Evolutionary conservation across 1,140 invertebrate species (phyloP).

Genomic region (Orussus abietinus): DNA sequence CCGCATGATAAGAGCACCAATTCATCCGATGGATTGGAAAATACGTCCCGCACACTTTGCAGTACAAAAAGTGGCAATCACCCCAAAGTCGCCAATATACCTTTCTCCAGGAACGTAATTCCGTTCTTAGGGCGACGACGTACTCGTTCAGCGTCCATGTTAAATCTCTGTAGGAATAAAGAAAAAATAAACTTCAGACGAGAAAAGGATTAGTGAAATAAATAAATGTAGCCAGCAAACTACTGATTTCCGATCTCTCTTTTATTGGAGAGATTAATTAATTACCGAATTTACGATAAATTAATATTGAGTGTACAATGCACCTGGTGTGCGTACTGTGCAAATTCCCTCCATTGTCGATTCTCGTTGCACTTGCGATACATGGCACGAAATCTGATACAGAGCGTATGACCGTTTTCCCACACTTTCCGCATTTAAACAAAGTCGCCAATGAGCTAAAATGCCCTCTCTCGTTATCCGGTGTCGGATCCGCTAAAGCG

Average conservation of each 20-base stretch:
- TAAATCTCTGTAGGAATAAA: conserved; percentile 59
- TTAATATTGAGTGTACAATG: no score
- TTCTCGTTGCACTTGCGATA: conserved; percentile 62
- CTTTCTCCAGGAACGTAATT: conserved; percentile 80
- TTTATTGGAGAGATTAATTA: no score
- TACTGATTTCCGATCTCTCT: no score
- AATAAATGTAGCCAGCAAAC: no score
- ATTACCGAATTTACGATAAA: no score
- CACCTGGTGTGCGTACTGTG: conserved; percentile 65
- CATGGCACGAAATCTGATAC: conserved; percentile 66
- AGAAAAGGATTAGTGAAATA: no score
- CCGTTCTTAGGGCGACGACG: conserved; percentile 68
- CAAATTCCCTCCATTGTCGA: conserved; percentile 67
- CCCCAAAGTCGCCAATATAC: conserved; percentile 94
- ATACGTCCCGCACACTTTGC: conserved; percentile 68
- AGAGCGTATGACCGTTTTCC: conserved; percentile 58
- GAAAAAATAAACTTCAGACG: not conserved
- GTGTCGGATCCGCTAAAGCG: conserved; percentile 65
- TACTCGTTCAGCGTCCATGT: conserved; percentile 82
- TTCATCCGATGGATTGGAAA: conserved; percentile 74
- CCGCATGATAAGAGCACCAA: conserved; percentile 76
- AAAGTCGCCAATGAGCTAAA: conserved; percentile 72
- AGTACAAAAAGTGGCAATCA: conserved; percentile 76
- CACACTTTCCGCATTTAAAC: conserved; percentile 67
- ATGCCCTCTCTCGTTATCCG: conserved; percentile 71